Percentiles rank a stretch among this genome's conserved stretches.
These are phyloP conservation scores for Hydropotes inermis DNA, from an alignment of 2,113 vertebrate genomes.

Conservation along the genomic window DNA sequence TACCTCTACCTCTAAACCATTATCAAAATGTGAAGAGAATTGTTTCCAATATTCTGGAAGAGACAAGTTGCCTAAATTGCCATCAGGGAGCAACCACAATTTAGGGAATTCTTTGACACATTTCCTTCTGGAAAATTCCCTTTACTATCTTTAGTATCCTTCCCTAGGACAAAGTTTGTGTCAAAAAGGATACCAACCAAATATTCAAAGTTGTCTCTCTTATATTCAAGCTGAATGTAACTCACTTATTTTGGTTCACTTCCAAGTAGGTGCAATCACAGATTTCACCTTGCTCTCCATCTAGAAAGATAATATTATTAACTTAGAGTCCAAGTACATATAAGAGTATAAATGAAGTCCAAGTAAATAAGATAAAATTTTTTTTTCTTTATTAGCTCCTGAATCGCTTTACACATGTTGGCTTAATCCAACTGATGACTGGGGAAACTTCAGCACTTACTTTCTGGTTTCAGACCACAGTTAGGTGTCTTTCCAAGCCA, in stretches of 20 bases:
- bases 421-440: background rate
- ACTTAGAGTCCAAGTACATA: background rate
- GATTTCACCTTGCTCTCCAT: conserved; percentile 77
- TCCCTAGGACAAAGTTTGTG: background rate
- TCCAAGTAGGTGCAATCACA: conserved; percentile 82
- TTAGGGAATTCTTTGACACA: background rate
- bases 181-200: background rate
- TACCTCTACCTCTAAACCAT: background rate
- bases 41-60: background rate
- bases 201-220: background rate
- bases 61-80: background rate
- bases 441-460: background rate
- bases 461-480: background rate
- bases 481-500: background rate
- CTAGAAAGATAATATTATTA: conserved; percentile 65
- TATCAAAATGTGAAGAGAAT: background rate
- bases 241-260: conserved; percentile 84
- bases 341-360: background rate
- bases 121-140: conserved; percentile 4
- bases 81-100: background rate
- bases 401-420: background rate
- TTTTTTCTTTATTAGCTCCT: background rate
- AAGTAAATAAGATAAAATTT: background rate
- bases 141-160: background rate
- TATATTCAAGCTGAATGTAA: background rate